Evolutionary conservation across 2,797 vertebrate genomes (phyloP).

Genomic region (Chrosomus eos): DNA sequence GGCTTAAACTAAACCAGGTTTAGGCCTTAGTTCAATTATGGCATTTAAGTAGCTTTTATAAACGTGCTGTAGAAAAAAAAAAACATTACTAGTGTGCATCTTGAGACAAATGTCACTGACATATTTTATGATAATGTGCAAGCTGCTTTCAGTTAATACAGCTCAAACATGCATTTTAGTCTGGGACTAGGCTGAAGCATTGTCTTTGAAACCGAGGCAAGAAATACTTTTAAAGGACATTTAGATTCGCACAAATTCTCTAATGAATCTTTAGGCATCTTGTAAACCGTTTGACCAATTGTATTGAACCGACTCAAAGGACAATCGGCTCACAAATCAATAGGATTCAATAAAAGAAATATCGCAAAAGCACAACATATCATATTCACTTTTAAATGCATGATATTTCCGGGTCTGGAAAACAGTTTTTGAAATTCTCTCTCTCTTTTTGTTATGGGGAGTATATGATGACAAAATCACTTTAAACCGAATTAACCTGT

Average conservation of each 20-base stretch:
- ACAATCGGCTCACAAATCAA: neutral
- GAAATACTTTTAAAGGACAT: neutral
- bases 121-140: too few relatives aligned
- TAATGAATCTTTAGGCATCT: neutral
- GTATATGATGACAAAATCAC: neutral
- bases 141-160: too few relatives aligned
- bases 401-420: neutral
- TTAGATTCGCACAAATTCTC: neutral
- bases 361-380: neutral
- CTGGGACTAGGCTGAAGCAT: too few relatives aligned
- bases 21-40: too few relatives aligned
- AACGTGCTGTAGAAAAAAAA: too few relatives aligned
- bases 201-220: too few relatives aligned
- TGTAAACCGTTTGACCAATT: neutral
- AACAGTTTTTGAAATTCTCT: neutral
- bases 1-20: too few relatives aligned
- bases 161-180: too few relatives aligned
- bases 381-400: neutral
- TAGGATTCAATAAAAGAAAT: neutral
- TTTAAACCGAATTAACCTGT: neutral
- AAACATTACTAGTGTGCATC: too few relatives aligned
- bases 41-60: too few relatives aligned
- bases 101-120: too few relatives aligned
- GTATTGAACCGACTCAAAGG: constrained; percentile 21
- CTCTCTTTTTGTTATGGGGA: too few relatives aligned